phyloP scores from a whole-genome alignment of 1,140 invertebrate genomes.

The Ostrea denselamellosa region DNA sequence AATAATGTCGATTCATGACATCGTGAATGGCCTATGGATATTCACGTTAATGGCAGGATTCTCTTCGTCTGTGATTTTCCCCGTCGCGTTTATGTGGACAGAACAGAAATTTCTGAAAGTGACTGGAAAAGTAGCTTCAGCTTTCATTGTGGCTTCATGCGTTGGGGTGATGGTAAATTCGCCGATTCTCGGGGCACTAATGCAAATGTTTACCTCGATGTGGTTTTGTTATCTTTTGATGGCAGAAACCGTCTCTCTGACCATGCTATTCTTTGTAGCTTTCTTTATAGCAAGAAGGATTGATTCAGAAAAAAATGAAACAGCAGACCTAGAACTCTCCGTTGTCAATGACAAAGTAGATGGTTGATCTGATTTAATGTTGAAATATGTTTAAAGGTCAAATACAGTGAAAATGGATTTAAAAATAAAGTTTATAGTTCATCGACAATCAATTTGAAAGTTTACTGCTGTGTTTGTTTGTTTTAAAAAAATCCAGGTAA shows the following conservation, averaged over 20 bases:
- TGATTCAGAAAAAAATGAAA: neutral
- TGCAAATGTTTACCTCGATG: conserved; percentile 56
- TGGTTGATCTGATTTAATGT: too few species aligned
- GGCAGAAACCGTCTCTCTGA: conserved; percentile 44
- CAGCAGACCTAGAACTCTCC: neutral
- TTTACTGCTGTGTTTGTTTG: too few species aligned
- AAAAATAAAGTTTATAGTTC: too few species aligned
- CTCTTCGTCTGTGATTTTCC: conserved; percentile 61
- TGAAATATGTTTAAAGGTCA: too few species aligned
- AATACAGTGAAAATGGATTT: too few species aligned
- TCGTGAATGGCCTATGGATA: conserved; percentile 60
- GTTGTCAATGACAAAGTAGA: neutral
- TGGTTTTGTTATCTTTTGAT: conserved; percentile 63
- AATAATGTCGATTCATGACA: neutral
- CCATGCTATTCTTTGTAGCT: neutral
- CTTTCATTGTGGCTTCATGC: conserved; percentile 54
- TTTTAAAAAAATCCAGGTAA: too few species aligned
- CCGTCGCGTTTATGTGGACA: conserved; percentile 60
- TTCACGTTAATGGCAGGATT: conserved; percentile 54
- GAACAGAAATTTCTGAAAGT: conserved; percentile 59
- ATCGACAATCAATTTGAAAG: too few species aligned
- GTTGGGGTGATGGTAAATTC: conserved; percentile 58
- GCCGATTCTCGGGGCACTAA: conserved; percentile 58
- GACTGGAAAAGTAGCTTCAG: conserved; percentile 57
- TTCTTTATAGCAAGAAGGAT: neutral